Evolutionary conservation across 2,888 invertebrate species (phyloP), one percentile per base, ranked within the genome.

Genomic region (Morpho helenor): DNA sequence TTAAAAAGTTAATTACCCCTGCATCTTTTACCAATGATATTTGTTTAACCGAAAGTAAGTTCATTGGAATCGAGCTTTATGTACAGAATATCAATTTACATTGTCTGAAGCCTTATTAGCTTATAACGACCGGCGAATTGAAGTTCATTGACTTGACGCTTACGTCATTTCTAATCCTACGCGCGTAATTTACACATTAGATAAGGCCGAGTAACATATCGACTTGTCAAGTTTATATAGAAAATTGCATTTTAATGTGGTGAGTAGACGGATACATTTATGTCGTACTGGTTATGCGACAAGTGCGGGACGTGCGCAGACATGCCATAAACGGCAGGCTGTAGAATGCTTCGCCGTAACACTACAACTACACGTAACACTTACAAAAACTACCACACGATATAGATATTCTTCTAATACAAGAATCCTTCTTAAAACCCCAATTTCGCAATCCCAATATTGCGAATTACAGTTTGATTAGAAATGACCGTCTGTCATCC

Each of bases 261-360:
- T 77, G 77, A 73, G 71, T 64, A 80, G 73, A 79, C 77, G 79
- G 80, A 80, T 77, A 72, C 70, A 16, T 49, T 40, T 49, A 58
- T 40, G 43, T 6, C 8, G 7, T 40, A 44, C 49, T 66, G 68
- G 69, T 70, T 65, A 68, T 64, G 70, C 65, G 73, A 75, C 81
- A 77, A 80, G 81, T 79, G 77, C 69, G 51, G 57, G 69, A 64
- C 67, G 68, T 64, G 53, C 61, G 61, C 68, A 69, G 76, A 70
- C 74, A 61, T 54, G 49, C 85, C 84, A 68, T 83, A 82, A 68
- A 69, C 61, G 82, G 86, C 63, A 82, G 76, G 80, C 66, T 65
- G 86, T 85, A 85, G 87, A 87, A 87, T 86, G 84, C 72, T 68
- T 72, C 71, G 74, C 71, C 66, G 73, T 76, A 75, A 74, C 63